These are phyloP conservation scores for Laticauda laticaudata DNA, from an alignment of 2,113 vertebrate genomes.

Conservation along the genomic window DNA sequence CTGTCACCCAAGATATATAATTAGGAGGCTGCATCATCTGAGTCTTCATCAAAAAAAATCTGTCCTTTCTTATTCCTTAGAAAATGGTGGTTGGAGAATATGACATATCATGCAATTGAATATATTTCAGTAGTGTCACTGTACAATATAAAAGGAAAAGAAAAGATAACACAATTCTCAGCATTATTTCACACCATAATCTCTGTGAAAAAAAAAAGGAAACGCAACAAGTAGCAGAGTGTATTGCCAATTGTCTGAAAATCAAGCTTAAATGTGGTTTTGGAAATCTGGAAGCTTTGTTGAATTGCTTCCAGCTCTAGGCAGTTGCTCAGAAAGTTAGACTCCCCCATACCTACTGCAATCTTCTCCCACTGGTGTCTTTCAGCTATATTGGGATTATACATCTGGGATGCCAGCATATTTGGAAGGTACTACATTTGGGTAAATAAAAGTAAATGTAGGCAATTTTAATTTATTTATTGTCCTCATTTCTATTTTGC, in stretches of 20 bases:
- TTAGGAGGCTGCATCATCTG: slow-evolving; percentile 24
- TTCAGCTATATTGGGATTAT: not conserved
- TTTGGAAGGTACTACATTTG: not conserved
- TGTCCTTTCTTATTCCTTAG: slow-evolving; percentile 26
- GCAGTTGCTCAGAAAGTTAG: not conserved
- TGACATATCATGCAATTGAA: not conserved
- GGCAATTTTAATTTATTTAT: not conserved
- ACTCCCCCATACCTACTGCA: not conserved
- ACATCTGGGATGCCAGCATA: not conserved
- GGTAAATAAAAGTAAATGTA: not conserved
- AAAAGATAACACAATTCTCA: not conserved
- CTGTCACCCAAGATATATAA: slow-evolving; percentile 35
- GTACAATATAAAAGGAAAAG: not conserved
- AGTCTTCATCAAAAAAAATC: slow-evolving; percentile 15
- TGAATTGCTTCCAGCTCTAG: not conserved
- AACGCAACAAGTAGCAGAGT: not conserved
- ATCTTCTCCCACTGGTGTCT: not conserved
- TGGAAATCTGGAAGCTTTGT: not conserved
- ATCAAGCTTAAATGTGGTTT: not conserved
- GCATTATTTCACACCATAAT: not conserved
- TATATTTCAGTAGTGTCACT: not conserved
- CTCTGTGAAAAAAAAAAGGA: not conserved
- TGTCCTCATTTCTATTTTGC: not conserved
- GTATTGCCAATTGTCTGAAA: not conserved
- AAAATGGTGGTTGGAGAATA: slow-evolving; percentile 2